Conservation (phyloP, 2,888 invertebrate species). For the Diaperis boleti region DNA sequence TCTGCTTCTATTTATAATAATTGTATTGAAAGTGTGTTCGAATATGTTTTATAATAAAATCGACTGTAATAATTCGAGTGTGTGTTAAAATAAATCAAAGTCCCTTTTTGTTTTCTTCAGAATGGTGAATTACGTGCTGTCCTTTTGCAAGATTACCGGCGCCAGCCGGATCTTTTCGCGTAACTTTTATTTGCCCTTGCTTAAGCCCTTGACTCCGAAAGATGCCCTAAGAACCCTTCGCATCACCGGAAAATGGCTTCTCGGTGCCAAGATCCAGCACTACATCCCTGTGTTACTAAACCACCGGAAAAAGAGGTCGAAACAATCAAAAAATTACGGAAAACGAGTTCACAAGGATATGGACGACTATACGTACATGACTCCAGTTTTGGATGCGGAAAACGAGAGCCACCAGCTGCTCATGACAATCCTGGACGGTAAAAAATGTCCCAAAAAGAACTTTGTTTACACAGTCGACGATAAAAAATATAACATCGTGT, state of each 20-base stretch:
- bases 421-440: constrained; percentile 71
- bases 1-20: constrained; percentile 44
- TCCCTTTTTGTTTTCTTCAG: no score
- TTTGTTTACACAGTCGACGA: constrained; percentile 84
- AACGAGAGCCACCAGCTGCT: constrained; percentile 76
- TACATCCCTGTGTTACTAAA: constrained; percentile 82
- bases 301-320: constrained; percentile 63
- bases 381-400: constrained; percentile 78
- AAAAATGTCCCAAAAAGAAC: constrained; percentile 72
- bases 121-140: constrained; percentile 65
- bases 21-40: constrained; percentile 28
- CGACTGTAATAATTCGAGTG: constrained; percentile 27
- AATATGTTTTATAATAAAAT: constrained; percentile 32
- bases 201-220: constrained; percentile 85
- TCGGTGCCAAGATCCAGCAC: constrained; percentile 82
- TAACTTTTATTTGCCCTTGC: constrained; percentile 85
- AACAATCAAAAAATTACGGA: constrained; percentile 69
- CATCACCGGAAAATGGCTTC: constrained; percentile 81
- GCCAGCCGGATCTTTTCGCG: constrained; percentile 84
- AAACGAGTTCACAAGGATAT: constrained; percentile 75
- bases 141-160: constrained; percentile 85
- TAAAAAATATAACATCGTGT: constrained; percentile 79
- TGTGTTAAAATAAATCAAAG: no score
- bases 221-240: constrained; percentile 85
- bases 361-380: constrained; percentile 80